Conservation (phyloP, 2,113 vertebrate species). For the Anseranas semipalmata region DNA sequence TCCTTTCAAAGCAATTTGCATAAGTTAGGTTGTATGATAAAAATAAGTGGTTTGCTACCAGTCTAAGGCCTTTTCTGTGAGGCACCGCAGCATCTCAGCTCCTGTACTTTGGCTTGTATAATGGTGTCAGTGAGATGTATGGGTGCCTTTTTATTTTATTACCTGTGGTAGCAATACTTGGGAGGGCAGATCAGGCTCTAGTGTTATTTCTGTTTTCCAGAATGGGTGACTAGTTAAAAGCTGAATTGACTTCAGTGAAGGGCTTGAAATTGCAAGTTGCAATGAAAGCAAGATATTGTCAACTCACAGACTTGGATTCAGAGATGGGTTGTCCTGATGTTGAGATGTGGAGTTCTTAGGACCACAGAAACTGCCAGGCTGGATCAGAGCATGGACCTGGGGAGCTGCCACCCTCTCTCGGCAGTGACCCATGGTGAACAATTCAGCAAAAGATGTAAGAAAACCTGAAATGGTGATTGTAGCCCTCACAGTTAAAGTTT, state of each 20-base stretch:
- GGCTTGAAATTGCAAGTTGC: not conserved
- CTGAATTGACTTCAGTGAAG: not conserved
- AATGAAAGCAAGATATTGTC: not conserved
- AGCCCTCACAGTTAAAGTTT: not conserved
- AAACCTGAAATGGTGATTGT: not conserved
- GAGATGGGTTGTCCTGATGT: not conserved
- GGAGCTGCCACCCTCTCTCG: not conserved
- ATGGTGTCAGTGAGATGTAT: rapidly evolving
- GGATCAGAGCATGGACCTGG: not conserved
- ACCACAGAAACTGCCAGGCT: not conserved
- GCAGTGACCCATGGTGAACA: not conserved
- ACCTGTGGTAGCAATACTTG: not conserved
- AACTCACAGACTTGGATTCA: not conserved
- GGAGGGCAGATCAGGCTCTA: not conserved
- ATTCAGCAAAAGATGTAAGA: not conserved
- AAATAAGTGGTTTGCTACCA: not conserved
- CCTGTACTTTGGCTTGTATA: not conserved
- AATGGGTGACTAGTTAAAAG: not conserved
- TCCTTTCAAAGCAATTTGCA: not conserved
- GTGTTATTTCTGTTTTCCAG: not conserved
- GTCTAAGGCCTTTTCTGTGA: not conserved
- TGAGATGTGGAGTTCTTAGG: not conserved
- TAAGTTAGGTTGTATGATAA: not conserved
- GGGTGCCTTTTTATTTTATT: not conserved
- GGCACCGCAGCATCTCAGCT: not conserved